Percentiles rank a stretch among this genome's conserved stretches.
Evolutionary conservation across 2,797 vertebrate species (phyloP).

Genomic region (Myioborus melanocephalus): DNA sequence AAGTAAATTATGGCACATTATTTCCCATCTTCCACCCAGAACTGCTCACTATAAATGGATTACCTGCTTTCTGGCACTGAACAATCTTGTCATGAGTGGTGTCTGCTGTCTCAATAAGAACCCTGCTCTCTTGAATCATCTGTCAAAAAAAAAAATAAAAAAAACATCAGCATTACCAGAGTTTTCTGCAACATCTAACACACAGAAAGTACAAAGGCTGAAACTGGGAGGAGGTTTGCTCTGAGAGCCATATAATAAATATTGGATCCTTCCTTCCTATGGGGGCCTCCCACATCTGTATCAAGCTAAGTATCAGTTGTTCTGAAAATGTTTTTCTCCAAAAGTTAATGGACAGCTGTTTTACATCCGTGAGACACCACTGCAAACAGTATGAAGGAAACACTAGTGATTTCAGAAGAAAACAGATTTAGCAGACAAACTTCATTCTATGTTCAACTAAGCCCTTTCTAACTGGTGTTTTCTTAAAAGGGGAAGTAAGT

Average conservation of each 20-base stretch:
- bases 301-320: neutral
- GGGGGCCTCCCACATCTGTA: neutral
- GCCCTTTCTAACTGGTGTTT: neutral
- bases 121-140: slow-evolving; percentile 93
- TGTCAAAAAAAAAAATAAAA: slow-evolving; percentile 64
- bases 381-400: neutral
- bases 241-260: neutral
- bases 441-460: neutral
- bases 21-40: neutral
- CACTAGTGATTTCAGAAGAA: neutral
- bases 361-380: neutral
- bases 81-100: slow-evolving; percentile 87
- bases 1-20: neutral
- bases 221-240: neutral
- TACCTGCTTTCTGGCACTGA: slow-evolving; percentile 95
- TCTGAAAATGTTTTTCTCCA: neutral
- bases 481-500: neutral
- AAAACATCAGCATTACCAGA: neutral
- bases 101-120: slow-evolving; percentile 91
- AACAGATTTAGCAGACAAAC: neutral
- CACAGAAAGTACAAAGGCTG: neutral
- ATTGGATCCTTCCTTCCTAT: neutral
- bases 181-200: neutral
- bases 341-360: neutral
- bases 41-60: neutral